Conservation (phyloP, 2,888 invertebrate genomes). For the Zeuzera pyrina region DNA sequence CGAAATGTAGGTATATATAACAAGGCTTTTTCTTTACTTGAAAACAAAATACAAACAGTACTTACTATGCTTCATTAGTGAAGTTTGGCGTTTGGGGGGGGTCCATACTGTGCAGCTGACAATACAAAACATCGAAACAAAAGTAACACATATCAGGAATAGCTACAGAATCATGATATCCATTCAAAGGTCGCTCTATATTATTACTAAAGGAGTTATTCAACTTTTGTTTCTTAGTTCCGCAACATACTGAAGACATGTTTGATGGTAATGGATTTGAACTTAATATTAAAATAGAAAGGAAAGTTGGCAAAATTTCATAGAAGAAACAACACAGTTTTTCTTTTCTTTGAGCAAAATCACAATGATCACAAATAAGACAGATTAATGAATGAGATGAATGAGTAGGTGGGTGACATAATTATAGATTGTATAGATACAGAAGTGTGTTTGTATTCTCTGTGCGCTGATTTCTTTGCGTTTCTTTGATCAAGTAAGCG, state of each 20-base stretch:
- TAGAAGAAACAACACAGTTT: slow-evolving; percentile 35
- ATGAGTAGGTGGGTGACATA: too few species aligned
- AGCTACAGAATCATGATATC: slow-evolving; percentile 77
- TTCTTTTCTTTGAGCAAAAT: slow-evolving; percentile 3
- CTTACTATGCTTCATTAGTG: slow-evolving; percentile 96
- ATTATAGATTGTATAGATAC: too few species aligned
- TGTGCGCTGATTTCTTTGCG: too few species aligned
- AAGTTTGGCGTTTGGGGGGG: slow-evolving; percentile 93
- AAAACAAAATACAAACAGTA: slow-evolving; percentile 31
- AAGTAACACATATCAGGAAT: slow-evolving; percentile 98
- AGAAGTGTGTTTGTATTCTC: too few species aligned
- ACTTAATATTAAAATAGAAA: slow-evolving; percentile 33
- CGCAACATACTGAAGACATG: slow-evolving; percentile 94
- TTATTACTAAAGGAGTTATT: slow-evolving; percentile 76
- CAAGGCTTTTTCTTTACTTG: too few species aligned
- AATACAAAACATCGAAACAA: slow-evolving; percentile 98
- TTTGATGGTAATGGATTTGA: slow-evolving; percentile 30
- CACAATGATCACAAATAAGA: too few species aligned
- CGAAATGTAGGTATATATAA: neutral
- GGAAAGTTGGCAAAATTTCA: slow-evolving; percentile 36
- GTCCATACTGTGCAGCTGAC: slow-evolving; percentile 93
- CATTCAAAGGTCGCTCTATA: slow-evolving; percentile 73
- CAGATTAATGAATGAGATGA: too few species aligned
- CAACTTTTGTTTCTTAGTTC: slow-evolving; percentile 92
- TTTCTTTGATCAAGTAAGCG: too few species aligned